Percentiles rank a stretch among this genome's conserved stretches.
Evolutionary conservation across 2,888 invertebrate species (phyloP).

Genomic region (Priocnemis perturbator): DNA sequence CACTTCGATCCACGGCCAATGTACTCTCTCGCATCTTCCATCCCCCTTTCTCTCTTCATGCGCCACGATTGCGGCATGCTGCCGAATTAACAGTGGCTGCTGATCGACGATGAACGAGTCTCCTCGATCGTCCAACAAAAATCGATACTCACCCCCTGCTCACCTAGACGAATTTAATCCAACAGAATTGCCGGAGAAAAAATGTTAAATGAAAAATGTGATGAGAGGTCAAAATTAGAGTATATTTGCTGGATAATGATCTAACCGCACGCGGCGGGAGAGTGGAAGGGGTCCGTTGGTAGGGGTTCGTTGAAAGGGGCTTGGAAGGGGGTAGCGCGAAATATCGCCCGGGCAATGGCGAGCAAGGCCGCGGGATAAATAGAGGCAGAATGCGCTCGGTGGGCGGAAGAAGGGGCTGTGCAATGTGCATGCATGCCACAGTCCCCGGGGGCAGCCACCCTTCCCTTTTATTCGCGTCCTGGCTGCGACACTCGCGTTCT

Average conservation of each 20-base stretch:
- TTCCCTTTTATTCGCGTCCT: constrained; percentile 40
- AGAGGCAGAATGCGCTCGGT: constrained; percentile 6
- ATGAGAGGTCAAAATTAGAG: no score
- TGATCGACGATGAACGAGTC: constrained; percentile 33
- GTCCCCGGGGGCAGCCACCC: constrained; percentile 26
- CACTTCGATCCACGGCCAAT: constrained; percentile 30
- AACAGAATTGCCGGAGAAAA: background rate
- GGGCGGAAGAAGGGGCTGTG: background rate
- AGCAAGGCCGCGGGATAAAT: constrained; percentile 20
- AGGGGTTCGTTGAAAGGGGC: no score
- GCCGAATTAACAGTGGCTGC: constrained; percentile 45
- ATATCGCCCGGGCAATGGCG: constrained; percentile 2
- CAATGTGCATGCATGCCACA: constrained; percentile 7
- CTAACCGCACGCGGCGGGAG: no score
- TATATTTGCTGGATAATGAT: no score
- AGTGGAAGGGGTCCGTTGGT: no score
- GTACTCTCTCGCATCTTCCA: constrained; percentile 14
- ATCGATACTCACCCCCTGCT: no score
- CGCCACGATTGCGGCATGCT: constrained; percentile 39
- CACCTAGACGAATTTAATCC: background rate
- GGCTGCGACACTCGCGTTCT: constrained; percentile 33
- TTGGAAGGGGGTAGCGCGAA: no score
- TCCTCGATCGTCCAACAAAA: background rate
- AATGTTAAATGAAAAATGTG: background rate
- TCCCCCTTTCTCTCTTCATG: no score